Percentiles rank a stretch among this genome's conserved stretches.
Evolutionary conservation across 2,113 vertebrate species (phyloP).

Genomic region (Cromileptes altivelis): DNA sequence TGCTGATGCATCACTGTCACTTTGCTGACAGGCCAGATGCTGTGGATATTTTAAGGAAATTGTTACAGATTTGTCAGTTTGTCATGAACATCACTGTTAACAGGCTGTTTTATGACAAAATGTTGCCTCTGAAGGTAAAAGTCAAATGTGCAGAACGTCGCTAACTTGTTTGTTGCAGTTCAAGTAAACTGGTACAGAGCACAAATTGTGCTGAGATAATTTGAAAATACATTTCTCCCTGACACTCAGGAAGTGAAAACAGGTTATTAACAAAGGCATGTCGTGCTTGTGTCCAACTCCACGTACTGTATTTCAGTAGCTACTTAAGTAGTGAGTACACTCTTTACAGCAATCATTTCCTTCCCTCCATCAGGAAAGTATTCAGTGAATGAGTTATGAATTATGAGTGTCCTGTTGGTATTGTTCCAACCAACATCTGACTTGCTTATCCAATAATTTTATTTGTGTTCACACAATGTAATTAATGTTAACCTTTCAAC

Average conservation of each 20-base stretch:
- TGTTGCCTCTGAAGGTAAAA: background rate
- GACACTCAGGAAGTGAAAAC: background rate
- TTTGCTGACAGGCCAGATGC: conserved; percentile 20
- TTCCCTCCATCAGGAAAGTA: background rate
- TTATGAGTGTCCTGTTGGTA: too few species aligned
- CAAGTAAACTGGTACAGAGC: background rate
- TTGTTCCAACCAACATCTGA: too few species aligned
- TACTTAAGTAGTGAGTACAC: background rate
- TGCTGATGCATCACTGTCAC: conserved; percentile 16
- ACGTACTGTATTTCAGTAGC: background rate
- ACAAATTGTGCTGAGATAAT: background rate
- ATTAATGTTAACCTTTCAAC: background rate
- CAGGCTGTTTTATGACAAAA: background rate
- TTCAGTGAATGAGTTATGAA: background rate
- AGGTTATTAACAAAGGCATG: background rate
- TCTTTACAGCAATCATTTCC: background rate
- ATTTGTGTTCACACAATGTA: background rate
- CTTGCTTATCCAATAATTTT: too few species aligned
- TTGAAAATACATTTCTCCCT: background rate
- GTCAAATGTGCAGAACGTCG: background rate
- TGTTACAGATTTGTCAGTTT: conserved; percentile 8
- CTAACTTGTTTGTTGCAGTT: background rate
- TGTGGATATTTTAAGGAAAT: background rate
- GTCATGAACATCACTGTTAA: background rate
- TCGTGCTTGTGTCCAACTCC: background rate